Evolutionary conservation across 2,113 vertebrate species (phyloP).

Genomic region (Tetraodon nigroviridis): DNA sequence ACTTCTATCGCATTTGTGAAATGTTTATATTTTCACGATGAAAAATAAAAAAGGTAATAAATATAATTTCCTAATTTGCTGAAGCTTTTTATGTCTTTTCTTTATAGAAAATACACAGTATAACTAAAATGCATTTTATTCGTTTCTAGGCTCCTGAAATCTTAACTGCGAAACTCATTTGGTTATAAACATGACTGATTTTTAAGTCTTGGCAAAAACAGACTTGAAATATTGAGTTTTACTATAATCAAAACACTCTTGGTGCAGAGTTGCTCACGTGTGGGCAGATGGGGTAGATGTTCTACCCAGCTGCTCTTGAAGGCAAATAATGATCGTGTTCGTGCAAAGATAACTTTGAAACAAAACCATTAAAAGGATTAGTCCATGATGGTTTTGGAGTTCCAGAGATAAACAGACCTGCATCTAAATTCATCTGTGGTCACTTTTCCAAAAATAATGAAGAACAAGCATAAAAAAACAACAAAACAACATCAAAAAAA

Average conservation of each 20-base stretch:
- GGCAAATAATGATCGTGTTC: too few species aligned
- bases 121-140: too few species aligned
- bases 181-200: not conserved
- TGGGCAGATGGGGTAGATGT: slow-evolving; percentile 35
- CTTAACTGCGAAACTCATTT: too few species aligned
- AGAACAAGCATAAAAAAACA: too few species aligned
- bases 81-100: too few species aligned
- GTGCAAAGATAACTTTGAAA: not conserved
- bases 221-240: slow-evolving; percentile 7
- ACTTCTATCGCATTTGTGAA: slow-evolving; percentile 3
- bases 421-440: too few species aligned
- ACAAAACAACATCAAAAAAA: too few species aligned
- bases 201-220: slow-evolving; percentile 1
- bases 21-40: slow-evolving; percentile 4
- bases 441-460: too few species aligned
- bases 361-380: slow-evolving; percentile 1
- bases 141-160: too few species aligned
- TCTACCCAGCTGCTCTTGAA: too few species aligned
- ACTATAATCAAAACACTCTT: not conserved
- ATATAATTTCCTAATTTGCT: not conserved
- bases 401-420: too few species aligned
- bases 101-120: too few species aligned
- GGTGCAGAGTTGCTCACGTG: slow-evolving; percentile 18
- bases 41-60: slow-evolving; percentile 1
- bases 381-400: slow-evolving; percentile 3